Evolutionary conservation across 2,797 vertebrate species (phyloP).

Genomic region (Iguana delicatissima): DNA sequence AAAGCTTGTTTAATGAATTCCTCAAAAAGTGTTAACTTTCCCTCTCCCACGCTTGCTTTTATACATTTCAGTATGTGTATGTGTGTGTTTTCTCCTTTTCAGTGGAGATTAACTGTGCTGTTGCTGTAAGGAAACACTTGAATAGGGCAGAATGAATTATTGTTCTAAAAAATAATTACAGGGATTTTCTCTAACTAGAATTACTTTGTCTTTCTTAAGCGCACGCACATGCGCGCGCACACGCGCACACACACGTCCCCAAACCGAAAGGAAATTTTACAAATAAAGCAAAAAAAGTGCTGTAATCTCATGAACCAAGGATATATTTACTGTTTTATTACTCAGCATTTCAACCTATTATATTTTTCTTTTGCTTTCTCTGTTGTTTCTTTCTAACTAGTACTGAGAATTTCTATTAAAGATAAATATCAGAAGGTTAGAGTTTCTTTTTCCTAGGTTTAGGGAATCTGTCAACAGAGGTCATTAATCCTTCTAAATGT

Average conservation of each 20-base stretch:
- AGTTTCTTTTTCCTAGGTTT: not conserved
- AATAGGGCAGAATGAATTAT: conserved; percentile 54
- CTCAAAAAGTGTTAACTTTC: not conserved
- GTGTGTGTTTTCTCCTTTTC: conserved; percentile 38
- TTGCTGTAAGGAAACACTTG: not conserved
- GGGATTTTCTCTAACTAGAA: conserved; percentile 34
- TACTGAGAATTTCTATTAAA: not conserved
- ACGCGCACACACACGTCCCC: not conserved
- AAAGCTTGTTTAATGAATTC: conserved; percentile 40
- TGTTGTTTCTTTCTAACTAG: conserved; percentile 6
- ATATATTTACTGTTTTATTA: conserved; percentile 31
- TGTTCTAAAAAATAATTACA: conserved; percentile 27
- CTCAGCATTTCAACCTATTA: not conserved
- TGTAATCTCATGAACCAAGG: conserved; percentile 31
- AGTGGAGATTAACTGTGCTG: conserved; percentile 38
- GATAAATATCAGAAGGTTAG: not conserved
- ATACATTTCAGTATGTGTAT: not conserved
- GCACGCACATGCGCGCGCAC: too few species aligned
- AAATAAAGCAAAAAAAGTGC: conserved; percentile 34
- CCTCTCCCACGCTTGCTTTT: not conserved
- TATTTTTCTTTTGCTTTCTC: not conserved
- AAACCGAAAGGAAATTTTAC: conserved; percentile 61
- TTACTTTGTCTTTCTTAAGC: conserved; percentile 38
- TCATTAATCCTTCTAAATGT: not conserved
- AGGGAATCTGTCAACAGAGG: not conserved